These are phyloP conservation scores for Pimephales promelas DNA, from an alignment of 2,113 vertebrate species.

Conservation along the genomic window DNA sequence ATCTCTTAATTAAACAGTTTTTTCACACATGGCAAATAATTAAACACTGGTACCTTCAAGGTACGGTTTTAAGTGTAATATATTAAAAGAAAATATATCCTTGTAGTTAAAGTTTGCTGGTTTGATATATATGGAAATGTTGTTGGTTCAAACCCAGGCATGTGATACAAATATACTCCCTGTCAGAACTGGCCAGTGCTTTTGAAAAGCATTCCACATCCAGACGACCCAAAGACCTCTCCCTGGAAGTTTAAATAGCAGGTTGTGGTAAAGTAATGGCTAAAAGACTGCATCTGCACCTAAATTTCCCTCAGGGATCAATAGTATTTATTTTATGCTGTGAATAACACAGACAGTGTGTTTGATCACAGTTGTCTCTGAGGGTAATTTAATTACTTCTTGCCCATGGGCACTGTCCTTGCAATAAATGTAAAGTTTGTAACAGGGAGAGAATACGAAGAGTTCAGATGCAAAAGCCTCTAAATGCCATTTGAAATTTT, in stretches of 20 bases:
- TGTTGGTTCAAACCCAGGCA: background rate
- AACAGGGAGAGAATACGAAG: background rate
- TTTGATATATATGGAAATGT: background rate
- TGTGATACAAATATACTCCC: background rate
- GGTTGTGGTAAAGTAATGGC: background rate
- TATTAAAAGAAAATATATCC: background rate
- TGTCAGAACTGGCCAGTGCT: too few relatives aligned
- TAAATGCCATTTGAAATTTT: too few relatives aligned
- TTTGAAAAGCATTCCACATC: background rate
- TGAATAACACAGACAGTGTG: background rate
- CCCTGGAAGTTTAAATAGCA: background rate
- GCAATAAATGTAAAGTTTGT: background rate
- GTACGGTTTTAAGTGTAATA: background rate
- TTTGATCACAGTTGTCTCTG: background rate
- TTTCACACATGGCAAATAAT: too few relatives aligned
- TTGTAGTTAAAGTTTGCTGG: background rate
- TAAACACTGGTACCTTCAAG: background rate
- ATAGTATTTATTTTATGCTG: background rate
- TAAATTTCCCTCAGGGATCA: background rate
- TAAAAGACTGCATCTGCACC: background rate
- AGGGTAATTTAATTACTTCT: conserved; percentile 21
- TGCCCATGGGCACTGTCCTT: background rate
- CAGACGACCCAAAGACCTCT: background rate
- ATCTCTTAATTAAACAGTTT: background rate
- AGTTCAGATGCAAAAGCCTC: too few relatives aligned